phyloP scores from a whole-genome alignment of 2,888 invertebrate genomes.

The Epinotia demarniana region DNA sequence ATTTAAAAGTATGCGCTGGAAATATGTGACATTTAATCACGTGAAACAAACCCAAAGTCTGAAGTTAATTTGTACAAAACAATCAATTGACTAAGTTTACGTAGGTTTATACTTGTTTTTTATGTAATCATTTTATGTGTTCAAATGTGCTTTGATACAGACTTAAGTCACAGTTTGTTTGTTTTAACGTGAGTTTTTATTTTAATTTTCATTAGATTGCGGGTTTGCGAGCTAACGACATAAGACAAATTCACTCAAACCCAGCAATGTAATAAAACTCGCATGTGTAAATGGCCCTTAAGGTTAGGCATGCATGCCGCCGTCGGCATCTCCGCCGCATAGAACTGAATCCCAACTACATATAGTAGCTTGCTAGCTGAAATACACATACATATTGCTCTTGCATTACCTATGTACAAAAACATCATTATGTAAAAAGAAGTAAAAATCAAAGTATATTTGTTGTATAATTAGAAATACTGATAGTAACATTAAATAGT shows the following conservation, averaged over 20 bases:
- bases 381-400: constrained; percentile 29
- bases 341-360: constrained; percentile 31
- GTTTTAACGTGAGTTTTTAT: not conserved
- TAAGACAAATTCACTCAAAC: too few relatives aligned
- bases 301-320: not conserved
- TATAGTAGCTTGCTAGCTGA: constrained; percentile 18
- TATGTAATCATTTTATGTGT: constrained; percentile 3
- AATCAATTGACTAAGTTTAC: constrained; percentile 29
- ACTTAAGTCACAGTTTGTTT: constrained; percentile 19
- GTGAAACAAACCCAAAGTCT: constrained; percentile 30
- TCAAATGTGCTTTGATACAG: not conserved
- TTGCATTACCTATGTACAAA: constrained; percentile 21
- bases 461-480: constrained; percentile 45
- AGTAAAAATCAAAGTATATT: constrained; percentile 15
- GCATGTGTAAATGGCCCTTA: not conserved
- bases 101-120: constrained; percentile 26
- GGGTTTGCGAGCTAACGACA: too few relatives aligned
- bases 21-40: constrained; percentile 8
- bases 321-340: not conserved
- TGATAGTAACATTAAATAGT: constrained; percentile 33
- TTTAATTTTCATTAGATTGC: too few relatives aligned
- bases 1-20: not conserved
- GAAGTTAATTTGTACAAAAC: constrained; percentile 30
- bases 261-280: too few relatives aligned
- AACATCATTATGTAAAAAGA: not conserved